A percentile compares a stretch with the other conserved stretches of the same genome.
Evolutionary conservation across 2,113 vertebrate species (phyloP).

Genomic region (Poecile atricapillus): DNA sequence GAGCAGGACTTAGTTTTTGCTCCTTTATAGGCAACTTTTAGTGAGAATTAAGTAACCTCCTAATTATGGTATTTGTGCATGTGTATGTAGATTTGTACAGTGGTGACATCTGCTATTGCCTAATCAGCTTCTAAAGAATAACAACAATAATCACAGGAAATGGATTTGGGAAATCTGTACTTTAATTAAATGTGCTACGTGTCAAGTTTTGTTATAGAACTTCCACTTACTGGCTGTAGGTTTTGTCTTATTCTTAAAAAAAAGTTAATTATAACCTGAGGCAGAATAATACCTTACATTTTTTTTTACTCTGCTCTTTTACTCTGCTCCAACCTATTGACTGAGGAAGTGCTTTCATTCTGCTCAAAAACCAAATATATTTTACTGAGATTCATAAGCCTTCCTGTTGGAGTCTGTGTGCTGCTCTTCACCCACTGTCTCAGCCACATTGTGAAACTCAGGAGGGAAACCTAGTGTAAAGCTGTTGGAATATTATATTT

Average conservation of each 20-base stretch:
- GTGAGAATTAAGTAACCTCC: slow-evolving; percentile 12
- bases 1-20: not conserved
- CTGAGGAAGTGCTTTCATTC: not conserved
- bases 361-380: not conserved
- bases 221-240: not conserved
- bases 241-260: not conserved
- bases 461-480: not conserved
- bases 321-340: not conserved
- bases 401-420: not conserved
- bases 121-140: slow-evolving; percentile 52
- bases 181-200: slow-evolving; percentile 61
- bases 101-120: slow-evolving; percentile 53
- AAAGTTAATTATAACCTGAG: slow-evolving; percentile 23
- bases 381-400: not conserved
- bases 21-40: not conserved
- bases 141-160: slow-evolving; percentile 53
- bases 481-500: not conserved
- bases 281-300: slow-evolving; percentile 20
- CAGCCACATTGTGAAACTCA: fast-evolving
- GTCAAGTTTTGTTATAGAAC: slow-evolving; percentile 1
- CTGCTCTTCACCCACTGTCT: not conserved
- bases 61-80: slow-evolving; percentile 7
- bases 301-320: not conserved
- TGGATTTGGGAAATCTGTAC: slow-evolving; percentile 48
- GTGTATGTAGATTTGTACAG: slow-evolving; percentile 31